A percentile compares a stretch with the other conserved stretches of the same genome.
Evolutionary conservation across 1,140 invertebrate species (phyloP).

Genomic region (Drosophila gunungcola): DNA sequence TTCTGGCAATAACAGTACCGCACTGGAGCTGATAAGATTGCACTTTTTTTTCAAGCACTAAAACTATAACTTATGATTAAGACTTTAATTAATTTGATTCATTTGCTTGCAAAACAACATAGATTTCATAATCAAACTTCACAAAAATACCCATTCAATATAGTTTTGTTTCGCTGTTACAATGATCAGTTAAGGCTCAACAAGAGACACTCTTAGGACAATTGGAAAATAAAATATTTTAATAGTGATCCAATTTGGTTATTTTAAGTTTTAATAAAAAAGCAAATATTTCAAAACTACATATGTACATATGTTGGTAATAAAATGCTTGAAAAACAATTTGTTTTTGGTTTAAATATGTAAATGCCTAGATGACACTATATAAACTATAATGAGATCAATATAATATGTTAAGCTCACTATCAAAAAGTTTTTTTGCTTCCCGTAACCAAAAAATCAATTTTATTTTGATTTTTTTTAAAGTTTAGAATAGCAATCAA

Average conservation of each 20-base stretch:
- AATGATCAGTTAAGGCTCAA: neutral
- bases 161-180: too few species aligned
- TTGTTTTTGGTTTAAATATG: too few species aligned
- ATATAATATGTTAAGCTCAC: too few species aligned
- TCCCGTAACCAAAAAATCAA: neutral
- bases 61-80: neutral
- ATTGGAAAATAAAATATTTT: neutral
- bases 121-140: neutral
- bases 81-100: neutral
- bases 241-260: neutral
- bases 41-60: constrained; percentile 6
- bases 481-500: neutral
- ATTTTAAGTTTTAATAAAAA: neutral
- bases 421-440: neutral
- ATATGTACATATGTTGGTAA: neutral
- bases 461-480: neutral
- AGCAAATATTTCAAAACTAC: neutral
- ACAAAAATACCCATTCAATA: too few species aligned
- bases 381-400: too few species aligned
- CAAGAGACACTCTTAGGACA: neutral
- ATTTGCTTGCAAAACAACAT: too few species aligned
- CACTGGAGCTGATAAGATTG: constrained; percentile 11
- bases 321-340: neutral
- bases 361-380: too few species aligned
- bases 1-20: constrained; percentile 24